Base-by-base conservation (phyloP, 2,888 invertebrate genomes). In the Pachycephus smyrnensis region DNA sequence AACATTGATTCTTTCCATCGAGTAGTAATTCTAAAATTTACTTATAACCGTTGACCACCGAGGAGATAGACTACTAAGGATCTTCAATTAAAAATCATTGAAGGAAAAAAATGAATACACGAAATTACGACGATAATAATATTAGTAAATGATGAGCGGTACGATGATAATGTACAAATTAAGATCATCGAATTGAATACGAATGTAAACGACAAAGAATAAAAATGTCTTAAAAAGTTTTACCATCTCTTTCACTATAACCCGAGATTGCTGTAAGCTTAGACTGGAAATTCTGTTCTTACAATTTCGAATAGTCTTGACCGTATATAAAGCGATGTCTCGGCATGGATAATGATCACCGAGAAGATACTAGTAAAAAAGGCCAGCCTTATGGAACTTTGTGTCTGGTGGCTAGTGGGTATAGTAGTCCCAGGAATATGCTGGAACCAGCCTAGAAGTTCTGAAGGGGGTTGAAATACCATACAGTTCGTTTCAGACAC, bases 61-160 rank as follows among this genome's bases (percentile, higher is more conserved):
- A n/a, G n/a, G n/a, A n/a, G n/a, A n/a, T n/a, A n/a, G n/a, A n/a
- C n/a, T n/a, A n/a, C n/a, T n/a, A n/a, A n/a, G n/a, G n/a, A n/a
- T n/a, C n/a, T n/a, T n/a, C n/a, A n/a, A n/a, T n/a, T n/a, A n/a
- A n/a, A n/a, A n/a, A n/a, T n/a, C n/a, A n/a, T n/a, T n/a, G n/a
- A n/a, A n/a, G n/a, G n/a, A n/a, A n/a, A n/a, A n/a, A 81, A 81
- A 74, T 75, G 11, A 76, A 68, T 35, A 36, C 55, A 68, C 76
- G 75, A 73, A 77, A 80, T 77, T 69, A 75, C 33, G 68, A 77
- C 74, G 71, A 78, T 40, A 75, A 40, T 79, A 78, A 55, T 31
- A 81, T 79, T 75, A 75, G 77, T 73, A 80, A 73, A 78, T 68
- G 40, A 23, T 9, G 55, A 23, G 23, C 23, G 23, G 4, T 40